Evolutionary conservation across 2,888 invertebrate genomes (phyloP).

Genomic region (Mactromeris polynyma): DNA sequence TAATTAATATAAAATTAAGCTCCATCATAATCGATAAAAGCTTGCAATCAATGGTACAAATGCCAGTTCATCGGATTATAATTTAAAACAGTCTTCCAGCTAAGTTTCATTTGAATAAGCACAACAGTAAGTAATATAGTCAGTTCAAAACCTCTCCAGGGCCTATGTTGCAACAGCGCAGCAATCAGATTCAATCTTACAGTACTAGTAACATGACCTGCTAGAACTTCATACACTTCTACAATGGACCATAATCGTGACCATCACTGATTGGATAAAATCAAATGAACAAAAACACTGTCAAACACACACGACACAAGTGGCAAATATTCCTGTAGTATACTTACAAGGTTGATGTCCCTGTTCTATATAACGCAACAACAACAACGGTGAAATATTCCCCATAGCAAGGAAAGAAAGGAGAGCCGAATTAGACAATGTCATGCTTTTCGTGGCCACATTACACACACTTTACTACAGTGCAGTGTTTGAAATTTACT

Average conservation of each 20-base stretch:
- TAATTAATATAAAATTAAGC: neutral
- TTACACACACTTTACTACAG: slow-evolving; percentile 15
- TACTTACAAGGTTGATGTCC: slow-evolving; percentile 87
- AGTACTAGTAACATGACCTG: no score
- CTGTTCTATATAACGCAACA: slow-evolving; percentile 79
- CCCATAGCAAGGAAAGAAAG: slow-evolving; percentile 73
- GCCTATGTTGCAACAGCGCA: no score
- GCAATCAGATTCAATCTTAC: no score
- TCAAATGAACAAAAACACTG: neutral
- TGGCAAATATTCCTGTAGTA: slow-evolving; percentile 8
- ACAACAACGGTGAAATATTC: slow-evolving; percentile 58
- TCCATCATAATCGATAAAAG: neutral
- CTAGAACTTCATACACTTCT: no score
- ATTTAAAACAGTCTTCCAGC: no score
- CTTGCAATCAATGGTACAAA: no score
- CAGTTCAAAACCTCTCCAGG: no score
- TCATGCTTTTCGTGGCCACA: slow-evolving; percentile 52
- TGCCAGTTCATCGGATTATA: no score
- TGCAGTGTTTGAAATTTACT: slow-evolving; percentile 36
- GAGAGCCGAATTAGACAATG: slow-evolving; percentile 53
- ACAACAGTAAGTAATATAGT: no score
- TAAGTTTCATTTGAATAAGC: no score
- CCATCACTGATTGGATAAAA: neutral
- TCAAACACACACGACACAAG: neutral
- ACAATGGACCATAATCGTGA: neutral